Evolutionary conservation across 2,797 vertebrate genomes (phyloP), one percentile per base, ranked within the genome.

Genomic region (Lithobates pipiens): DNA sequence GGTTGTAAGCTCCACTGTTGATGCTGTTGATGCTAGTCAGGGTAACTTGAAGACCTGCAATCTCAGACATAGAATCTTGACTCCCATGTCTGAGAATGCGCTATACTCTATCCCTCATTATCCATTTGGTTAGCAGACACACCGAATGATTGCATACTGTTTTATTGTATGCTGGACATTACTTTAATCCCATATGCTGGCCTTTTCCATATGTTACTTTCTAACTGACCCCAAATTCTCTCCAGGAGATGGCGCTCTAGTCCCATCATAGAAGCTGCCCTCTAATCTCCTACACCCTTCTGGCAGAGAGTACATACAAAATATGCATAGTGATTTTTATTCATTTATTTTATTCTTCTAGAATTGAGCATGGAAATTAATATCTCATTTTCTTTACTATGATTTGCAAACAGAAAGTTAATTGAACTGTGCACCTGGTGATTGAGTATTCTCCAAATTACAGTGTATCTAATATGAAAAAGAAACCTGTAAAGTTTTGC

Each of bases 321-420:
- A 65, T 63, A 44, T 27, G 42, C n/a, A 44, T 50, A 46, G 72
- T 39, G 44, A 44, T 67, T 73, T 73, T 73, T 82, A 71, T 82
- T 81, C 32, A 73, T 81, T 70, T 73, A 27, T 73, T 82, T 74
- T 82, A 73, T 74, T 82, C 70, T 82, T 82, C 80, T 74, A 21
- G 50, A 73, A 29, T 81, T 81, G 10, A 81, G 80, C 70, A 63
- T 73, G 70, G 29, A 82, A 73, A 82, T 82, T 82, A 82, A 82
- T 82, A 82, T 74, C 80, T 82, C n/a, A 74, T 82, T 82, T 82
- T 82, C 80, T 82, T 82, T 82, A 82, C 80, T 63, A 63, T 82
- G 80, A 82, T 65, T 82, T 82, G 70, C 80, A 82, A 82, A 82
- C 70, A 82, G 50, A 82, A 82, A 82, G 80, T 82, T 82, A 73